These are phyloP conservation scores for Heliconius himera DNA, from an alignment of 1,140 invertebrate genomes.

Conservation along the genomic window DNA sequence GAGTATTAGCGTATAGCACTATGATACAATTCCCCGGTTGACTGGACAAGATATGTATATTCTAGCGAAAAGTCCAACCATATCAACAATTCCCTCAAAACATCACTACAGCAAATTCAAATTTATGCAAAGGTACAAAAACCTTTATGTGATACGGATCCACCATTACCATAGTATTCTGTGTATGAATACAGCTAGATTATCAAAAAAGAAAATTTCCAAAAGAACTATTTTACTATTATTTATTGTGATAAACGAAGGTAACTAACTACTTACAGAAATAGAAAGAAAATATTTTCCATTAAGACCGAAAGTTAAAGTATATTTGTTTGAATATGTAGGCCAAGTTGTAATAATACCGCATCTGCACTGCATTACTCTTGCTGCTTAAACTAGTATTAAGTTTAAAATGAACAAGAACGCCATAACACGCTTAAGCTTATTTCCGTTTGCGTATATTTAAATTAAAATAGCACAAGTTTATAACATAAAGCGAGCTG, in stretches of 20 bases:
- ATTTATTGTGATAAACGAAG: too few species aligned
- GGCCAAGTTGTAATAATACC: conserved; percentile 23
- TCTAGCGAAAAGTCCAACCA: neutral
- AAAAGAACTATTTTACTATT: too few species aligned
- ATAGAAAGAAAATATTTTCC: conserved; percentile 20
- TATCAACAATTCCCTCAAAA: neutral
- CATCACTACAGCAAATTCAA: conserved; percentile 3
- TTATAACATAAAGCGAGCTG: conserved; percentile 48
- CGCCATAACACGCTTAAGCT: conserved; percentile 46
- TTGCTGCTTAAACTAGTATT: conserved; percentile 33
- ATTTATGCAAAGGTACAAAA: neutral
- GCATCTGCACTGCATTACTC: conserved; percentile 28
- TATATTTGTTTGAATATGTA: conserved; percentile 27
- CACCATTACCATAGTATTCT: neutral
- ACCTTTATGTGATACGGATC: neutral
- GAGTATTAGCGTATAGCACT: neutral
- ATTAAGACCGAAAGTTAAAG: conserved; percentile 26
- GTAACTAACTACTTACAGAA: neutral
- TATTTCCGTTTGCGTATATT: conserved; percentile 45
- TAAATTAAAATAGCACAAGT: conserved; percentile 45
- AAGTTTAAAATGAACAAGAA: conserved; percentile 41
- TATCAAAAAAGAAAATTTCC: too few species aligned
- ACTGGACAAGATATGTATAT: neutral
- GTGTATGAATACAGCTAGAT: too few species aligned
- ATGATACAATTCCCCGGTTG: neutral